These are phyloP conservation scores for Pherbina coryleti DNA, from an alignment of 2,888 invertebrate genomes.

Conservation along the genomic window DNA sequence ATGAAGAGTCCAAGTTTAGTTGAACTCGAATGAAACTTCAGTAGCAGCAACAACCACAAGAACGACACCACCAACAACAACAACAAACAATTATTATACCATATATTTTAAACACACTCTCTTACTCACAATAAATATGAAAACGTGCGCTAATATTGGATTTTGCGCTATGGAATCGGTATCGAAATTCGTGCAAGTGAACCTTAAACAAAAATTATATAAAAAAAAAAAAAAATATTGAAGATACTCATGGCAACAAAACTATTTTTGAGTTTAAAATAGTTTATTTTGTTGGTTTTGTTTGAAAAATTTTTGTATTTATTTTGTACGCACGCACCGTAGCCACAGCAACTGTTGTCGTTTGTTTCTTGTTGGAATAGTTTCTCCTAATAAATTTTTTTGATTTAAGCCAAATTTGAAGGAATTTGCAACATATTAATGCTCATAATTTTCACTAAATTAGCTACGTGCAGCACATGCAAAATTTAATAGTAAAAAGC, in stretches of 20 bases:
- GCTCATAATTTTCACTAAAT: too few relatives aligned
- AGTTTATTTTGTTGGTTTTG: neutral
- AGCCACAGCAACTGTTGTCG: neutral
- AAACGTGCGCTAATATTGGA: neutral
- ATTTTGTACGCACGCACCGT: neutral
- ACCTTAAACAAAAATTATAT: neutral
- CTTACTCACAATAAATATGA: neutral
- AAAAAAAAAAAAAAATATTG: neutral
- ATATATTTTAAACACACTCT: conserved; percentile 21
- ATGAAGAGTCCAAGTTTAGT: conserved; percentile 70
- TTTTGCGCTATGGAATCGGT: neutral
- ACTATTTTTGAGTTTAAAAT: neutral
- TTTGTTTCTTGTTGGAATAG: neutral
- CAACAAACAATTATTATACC: conserved; percentile 24
- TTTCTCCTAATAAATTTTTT: neutral
- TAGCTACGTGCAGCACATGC: too few relatives aligned
- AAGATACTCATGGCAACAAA: neutral
- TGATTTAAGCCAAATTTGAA: neutral
- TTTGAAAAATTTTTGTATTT: neutral
- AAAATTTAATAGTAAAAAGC: too few relatives aligned
- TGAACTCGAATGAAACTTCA: conserved; percentile 55
- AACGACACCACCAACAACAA: conserved; percentile 22
- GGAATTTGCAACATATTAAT: too few relatives aligned
- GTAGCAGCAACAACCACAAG: conserved; percentile 17
- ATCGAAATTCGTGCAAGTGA: neutral